Evolutionary conservation across 1,140 invertebrate genomes (phyloP).

Genomic region (Kradibia gibbosae): DNA sequence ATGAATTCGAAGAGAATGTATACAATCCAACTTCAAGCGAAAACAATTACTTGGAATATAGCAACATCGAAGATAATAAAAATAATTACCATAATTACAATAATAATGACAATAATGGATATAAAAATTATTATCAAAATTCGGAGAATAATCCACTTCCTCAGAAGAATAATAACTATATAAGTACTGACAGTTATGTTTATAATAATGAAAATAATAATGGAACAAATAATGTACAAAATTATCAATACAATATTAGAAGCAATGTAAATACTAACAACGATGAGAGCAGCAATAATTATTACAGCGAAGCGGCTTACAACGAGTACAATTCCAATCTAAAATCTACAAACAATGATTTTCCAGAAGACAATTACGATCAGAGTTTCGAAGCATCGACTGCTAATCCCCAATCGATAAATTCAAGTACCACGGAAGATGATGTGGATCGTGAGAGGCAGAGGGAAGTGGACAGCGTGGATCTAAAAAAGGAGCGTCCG

Average conservation of each 20-base stretch:
- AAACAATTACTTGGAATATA: constrained; percentile 17
- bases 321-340: neutral
- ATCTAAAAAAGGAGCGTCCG: constrained; percentile 7
- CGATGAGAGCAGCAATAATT: neutral
- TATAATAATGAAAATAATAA: constrained; percentile 8
- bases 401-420: neutral
- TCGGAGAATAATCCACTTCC: neutral
- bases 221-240: neutral
- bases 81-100: constrained; percentile 5
- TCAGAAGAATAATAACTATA: neutral
- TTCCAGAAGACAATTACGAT: neutral
- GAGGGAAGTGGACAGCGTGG: constrained; percentile 52
- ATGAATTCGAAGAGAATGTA: neutral
- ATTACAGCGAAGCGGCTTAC: neutral
- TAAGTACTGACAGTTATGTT: neutral
- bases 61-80: neutral
- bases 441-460: constrained; percentile 56
- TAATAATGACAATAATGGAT: neutral
- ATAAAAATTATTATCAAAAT: neutral
- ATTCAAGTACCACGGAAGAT: constrained; percentile 47
- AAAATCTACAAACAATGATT: neutral
- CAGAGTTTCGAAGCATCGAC: neutral
- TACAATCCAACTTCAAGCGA: neutral
- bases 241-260: constrained; percentile 1
- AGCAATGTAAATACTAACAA: neutral